Percentiles rank a stretch among this genome's conserved stretches.
Conservation (phyloP, 2,888 invertebrate species). For the Heliconius ethilla region DNA sequence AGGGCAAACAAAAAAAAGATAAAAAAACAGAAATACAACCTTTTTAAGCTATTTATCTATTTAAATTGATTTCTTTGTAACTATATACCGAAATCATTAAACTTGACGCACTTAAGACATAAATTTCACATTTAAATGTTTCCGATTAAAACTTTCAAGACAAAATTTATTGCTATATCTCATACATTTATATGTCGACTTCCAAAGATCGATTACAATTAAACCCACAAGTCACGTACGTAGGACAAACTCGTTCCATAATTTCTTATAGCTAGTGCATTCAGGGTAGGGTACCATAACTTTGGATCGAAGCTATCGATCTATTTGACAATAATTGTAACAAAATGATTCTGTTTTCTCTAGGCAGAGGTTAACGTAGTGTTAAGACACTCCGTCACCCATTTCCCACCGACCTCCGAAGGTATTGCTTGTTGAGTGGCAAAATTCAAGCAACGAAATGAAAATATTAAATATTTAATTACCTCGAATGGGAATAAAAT, state of each 20-base stretch:
- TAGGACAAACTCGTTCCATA: not conserved
- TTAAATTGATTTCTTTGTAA: no score
- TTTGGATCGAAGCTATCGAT: constrained; percentile 29
- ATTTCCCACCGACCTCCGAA: no score
- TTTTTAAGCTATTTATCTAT: no score
- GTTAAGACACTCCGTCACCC: no score
- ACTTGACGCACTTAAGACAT: not conserved
- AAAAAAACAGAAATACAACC: no score
- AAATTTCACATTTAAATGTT: not conserved
- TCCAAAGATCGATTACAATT: constrained; percentile 2
- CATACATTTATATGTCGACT: not conserved
- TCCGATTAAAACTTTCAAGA: not conserved
- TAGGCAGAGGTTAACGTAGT: no score
- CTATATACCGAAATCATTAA: not conserved
- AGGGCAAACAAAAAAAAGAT: no score
- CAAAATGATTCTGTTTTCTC: no score
- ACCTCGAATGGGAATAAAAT: no score
- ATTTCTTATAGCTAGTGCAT: constrained; percentile 8
- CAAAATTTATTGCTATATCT: not conserved
- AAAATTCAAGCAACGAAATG: no score
- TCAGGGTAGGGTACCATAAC: not conserved
- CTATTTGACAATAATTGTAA: constrained; percentile 27
- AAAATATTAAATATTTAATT: no score
- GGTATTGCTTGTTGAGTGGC: no score
- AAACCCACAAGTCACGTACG: constrained; percentile 12